Conservation (phyloP, 2,797 vertebrate species). For the Pristis pectinata region DNA sequence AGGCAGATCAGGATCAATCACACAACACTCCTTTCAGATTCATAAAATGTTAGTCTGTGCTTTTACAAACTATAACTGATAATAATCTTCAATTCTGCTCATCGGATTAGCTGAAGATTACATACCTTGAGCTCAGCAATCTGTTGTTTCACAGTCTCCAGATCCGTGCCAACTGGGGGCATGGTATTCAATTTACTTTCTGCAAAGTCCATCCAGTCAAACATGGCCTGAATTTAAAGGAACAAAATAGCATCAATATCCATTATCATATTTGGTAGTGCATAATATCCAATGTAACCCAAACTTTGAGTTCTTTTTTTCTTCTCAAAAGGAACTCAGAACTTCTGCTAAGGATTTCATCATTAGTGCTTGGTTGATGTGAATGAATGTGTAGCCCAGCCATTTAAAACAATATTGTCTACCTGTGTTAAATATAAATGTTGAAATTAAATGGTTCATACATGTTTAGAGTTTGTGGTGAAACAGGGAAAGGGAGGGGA, state of each 20-base stretch:
- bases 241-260: not conserved
- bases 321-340: not conserved
- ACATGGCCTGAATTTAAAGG: conserved; percentile 73
- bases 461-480: not conserved
- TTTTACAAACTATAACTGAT: not conserved
- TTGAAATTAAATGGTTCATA: not conserved
- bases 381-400: not conserved
- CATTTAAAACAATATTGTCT: not conserved
- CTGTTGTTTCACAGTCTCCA: conserved; percentile 97
- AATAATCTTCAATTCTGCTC: not conserved
- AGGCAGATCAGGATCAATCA: not conserved
- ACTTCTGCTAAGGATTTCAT: not conserved
- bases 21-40: not conserved
- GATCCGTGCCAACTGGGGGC: conserved; percentile 90
- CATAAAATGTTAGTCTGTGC: not conserved
- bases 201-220: conserved; percentile 96
- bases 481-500: not conserved
- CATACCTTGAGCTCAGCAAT: conserved; percentile 91
- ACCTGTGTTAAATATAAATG: not conserved
- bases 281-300: not conserved
- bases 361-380: not conserved
- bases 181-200: conserved; percentile 86
- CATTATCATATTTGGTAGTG: not conserved
- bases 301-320: too few relatives aligned
- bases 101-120: conserved; percentile 5